Evolutionary conservation across 1,140 invertebrate species (phyloP).

Genomic region (Babylonia areolata): DNA sequence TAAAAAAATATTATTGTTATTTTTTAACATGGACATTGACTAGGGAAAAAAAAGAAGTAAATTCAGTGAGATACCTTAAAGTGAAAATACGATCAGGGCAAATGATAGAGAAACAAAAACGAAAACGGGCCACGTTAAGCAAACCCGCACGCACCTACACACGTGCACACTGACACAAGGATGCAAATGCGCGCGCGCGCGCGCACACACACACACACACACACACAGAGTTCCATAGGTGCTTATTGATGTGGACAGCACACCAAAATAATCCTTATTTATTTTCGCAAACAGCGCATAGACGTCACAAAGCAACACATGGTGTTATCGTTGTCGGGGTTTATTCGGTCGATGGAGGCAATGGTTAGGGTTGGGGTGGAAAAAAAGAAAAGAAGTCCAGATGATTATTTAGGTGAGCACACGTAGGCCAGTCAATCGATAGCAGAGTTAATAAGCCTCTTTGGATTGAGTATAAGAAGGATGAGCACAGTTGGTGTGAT

Average conservation of each 20-base stretch:
- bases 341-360: neutral
- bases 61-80: too few species aligned
- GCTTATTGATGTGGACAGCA: neutral
- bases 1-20: too few species aligned
- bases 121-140: too few species aligned
- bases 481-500: neutral
- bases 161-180: slow-evolving; percentile 1
- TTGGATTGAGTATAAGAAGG: neutral
- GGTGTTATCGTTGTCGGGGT: neutral
- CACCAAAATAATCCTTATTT: neutral
- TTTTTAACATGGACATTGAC: too few species aligned
- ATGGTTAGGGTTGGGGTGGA: neutral
- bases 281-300: neutral
- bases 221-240: slow-evolving; percentile 7
- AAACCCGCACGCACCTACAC: neutral
- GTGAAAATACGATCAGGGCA: too few species aligned
- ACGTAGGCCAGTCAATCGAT: neutral
- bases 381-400: neutral
- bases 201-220: slow-evolving; percentile 17
- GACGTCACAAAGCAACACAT: neutral
- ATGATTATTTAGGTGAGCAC: neutral
- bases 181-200: slow-evolving; percentile 2
- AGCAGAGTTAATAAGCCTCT: neutral
- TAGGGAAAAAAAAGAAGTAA: too few species aligned
- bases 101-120: too few species aligned